Evolutionary conservation across 2,888 invertebrate genomes (phyloP), one percentile per base, ranked within the genome.

Genomic region (Nomada fucata): DNA sequence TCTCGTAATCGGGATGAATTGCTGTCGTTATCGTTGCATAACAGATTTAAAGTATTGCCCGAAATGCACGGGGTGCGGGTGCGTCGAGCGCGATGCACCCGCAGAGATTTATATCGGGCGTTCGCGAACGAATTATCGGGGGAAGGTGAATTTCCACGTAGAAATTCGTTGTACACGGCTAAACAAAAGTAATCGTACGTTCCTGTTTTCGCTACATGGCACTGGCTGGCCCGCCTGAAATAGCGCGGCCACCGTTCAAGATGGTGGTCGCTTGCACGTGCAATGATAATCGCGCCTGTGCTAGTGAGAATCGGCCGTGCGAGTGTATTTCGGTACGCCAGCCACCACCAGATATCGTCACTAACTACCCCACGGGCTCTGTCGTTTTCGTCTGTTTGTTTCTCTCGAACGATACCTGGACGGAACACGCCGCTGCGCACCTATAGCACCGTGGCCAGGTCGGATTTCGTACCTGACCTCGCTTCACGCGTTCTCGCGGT

Each of bases 221-320:
- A 90, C 88, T 88, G 89, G 90, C 91, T 92, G 90, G 88, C 84
- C 89, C 86, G 88, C 91, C 89, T 92, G 92, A 93, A 93, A 93
- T 93, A 93, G 92, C 90, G 87, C 88, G 89, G 84, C 89, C 88
- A 89, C 88, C 86, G 90, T 86, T 86, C 85, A 82, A 85, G 85
- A 63, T 86, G 79, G 83, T 90, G 83, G 86, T 90, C 79, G 85
- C 68, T 61, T 87, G 77, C 86, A 86, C 85, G 86, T 90, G 86
- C 85, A 90, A 82, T 78, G 77, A 61, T 55, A 68, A 76, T 67
- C 69, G 71, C 69, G 53, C 64, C n/a, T 64, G 83, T 88, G 79
- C 89, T 83, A 61, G 90, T 89, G 89, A 89, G 87, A 91, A 92
- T 91, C 86, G 90, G 89, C 89, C 86, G 90, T 89, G 86, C 88